Percentiles rank a stretch among this genome's conserved stretches.
phyloP scores from a whole-genome alignment of 2,888 invertebrate genomes.

The Omphaloscelis lunosa region DNA sequence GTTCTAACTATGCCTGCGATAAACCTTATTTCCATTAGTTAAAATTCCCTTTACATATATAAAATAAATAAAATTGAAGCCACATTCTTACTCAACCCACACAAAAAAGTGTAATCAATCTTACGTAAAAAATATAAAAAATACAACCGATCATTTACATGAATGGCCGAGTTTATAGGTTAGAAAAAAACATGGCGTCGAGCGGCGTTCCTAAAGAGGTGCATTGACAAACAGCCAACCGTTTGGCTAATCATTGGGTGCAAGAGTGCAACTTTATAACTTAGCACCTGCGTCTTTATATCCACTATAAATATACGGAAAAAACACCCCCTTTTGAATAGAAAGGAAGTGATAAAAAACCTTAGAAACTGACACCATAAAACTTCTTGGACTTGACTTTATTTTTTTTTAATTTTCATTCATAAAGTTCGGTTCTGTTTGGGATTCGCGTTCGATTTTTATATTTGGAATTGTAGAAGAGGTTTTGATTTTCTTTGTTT shows the following conservation, averaged over 20 bases:
- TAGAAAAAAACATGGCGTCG: conserved; percentile 71
- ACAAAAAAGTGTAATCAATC: conserved; percentile 65
- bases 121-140: conserved; percentile 56
- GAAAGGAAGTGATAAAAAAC: conserved; percentile 87
- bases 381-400: conserved; percentile 78
- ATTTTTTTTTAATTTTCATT: conserved; percentile 81
- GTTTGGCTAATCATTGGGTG: conserved; percentile 86
- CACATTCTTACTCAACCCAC: conserved; percentile 46
- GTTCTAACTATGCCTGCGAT: neutral
- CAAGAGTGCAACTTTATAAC: conserved; percentile 81
- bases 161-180: conserved; percentile 70
- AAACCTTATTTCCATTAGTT: conserved; percentile 8
- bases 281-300: conserved; percentile 88
- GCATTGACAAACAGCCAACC: conserved; percentile 80
- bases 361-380: conserved; percentile 80
- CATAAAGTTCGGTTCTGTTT: conserved; percentile 73
- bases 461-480: conserved; percentile 24
- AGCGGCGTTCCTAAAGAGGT: conserved; percentile 71
- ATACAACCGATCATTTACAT: conserved; percentile 66
- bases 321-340: conserved; percentile 77
- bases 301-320: conserved; percentile 73
- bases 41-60: conserved; percentile 6
- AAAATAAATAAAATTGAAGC: conserved; percentile 42
- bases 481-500: conserved; percentile 20
- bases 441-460: conserved; percentile 62